phyloP scores from a whole-genome alignment of 2,113 vertebrate genomes.

The Saccopteryx bilineata region DNA sequence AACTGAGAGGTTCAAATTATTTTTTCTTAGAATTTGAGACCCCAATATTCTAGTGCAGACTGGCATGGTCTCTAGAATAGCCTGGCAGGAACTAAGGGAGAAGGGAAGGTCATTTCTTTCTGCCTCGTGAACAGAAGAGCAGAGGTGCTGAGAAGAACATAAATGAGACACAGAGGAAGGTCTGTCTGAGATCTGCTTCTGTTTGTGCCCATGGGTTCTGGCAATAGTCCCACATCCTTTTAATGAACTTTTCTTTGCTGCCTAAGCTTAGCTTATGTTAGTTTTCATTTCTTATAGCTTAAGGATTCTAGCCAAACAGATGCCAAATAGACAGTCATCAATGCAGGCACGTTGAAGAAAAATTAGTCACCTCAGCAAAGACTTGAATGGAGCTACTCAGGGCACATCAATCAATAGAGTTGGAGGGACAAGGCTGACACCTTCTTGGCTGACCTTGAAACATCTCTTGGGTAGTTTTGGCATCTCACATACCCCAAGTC shows the following conservation, averaged over 20 bases:
- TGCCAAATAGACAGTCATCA: background rate
- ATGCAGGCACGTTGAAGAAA: background rate
- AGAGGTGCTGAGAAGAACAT: background rate
- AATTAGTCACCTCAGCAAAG: slow-evolving; percentile 7
- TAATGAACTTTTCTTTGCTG: background rate
- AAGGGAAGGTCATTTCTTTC: background rate
- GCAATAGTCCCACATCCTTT: background rate
- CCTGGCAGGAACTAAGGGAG: background rate
- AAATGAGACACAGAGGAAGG: background rate
- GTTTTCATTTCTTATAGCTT: slow-evolving; percentile 55
- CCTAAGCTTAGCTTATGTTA: slow-evolving; percentile 14
- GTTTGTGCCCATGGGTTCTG: background rate
- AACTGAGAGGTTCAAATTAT: background rate
- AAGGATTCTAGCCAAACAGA: slow-evolving; percentile 2
- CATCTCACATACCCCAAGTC: background rate
- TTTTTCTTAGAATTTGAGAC: background rate
- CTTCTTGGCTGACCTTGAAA: slow-evolving; percentile 36
- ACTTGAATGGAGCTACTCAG: background rate
- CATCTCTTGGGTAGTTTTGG: background rate
- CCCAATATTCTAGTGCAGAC: background rate
- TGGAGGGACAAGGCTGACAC: background rate
- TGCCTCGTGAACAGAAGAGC: background rate
- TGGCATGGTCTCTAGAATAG: background rate
- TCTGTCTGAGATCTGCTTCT: background rate
- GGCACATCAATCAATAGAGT: background rate